phyloP scores from a whole-genome alignment of 2,797 vertebrate genomes.

The Myioborus melanocephalus region DNA sequence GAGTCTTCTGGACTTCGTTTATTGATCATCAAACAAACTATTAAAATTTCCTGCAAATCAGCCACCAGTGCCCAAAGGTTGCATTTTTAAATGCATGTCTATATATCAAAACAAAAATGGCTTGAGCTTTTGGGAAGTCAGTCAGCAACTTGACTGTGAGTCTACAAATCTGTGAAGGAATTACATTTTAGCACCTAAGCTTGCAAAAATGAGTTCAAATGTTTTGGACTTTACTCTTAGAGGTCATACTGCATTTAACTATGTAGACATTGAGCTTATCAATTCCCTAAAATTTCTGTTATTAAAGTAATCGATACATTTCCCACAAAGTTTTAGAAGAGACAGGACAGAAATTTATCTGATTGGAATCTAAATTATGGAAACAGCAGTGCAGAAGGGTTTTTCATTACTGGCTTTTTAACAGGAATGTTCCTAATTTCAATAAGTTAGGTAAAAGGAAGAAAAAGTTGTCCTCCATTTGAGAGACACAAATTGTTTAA shows the following conservation, averaged over 20 bases:
- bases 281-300: background rate
- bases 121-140: background rate
- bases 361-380: background rate
- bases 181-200: background rate
- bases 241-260: background rate
- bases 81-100: background rate
- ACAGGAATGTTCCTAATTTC: background rate
- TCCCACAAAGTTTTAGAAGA: background rate
- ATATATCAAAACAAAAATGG: background rate
- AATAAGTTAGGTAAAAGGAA: background rate
- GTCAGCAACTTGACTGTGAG: background rate
- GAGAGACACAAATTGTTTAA: background rate
- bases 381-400: background rate
- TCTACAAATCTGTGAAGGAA: background rate
- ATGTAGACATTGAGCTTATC: background rate
- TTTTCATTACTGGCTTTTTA: background rate
- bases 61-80: background rate
- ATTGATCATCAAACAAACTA: background rate
- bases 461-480: background rate
- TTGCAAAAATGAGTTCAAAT: background rate
- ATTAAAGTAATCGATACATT: background rate
- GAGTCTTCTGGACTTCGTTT: background rate
- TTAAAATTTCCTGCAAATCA: background rate
- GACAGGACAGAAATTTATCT: background rate
- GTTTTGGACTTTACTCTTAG: background rate